Evolutionary conservation across 2,113 vertebrate species (phyloP).

Genomic region (Myocastor coypus): DNA sequence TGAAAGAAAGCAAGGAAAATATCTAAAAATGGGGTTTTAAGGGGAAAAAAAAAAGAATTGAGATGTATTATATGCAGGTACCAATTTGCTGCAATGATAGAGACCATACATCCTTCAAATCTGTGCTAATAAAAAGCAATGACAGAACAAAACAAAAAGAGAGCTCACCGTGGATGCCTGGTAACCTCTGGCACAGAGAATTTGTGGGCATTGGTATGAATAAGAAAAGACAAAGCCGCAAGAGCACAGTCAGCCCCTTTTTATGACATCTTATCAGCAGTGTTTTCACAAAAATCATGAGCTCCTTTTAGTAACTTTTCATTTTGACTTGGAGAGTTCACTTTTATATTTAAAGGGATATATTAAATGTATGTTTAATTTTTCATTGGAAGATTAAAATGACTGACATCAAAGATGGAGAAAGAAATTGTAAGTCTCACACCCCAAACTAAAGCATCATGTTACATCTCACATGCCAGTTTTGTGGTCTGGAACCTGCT

Average conservation of each 20-base stretch:
- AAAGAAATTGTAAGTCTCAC: neutral
- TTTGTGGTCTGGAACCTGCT: neutral
- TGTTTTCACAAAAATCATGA: neutral
- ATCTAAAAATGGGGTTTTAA: neutral
- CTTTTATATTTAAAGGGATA: neutral
- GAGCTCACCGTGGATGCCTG: neutral
- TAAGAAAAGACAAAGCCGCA: slow-evolving; percentile 25
- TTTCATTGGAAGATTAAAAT: slow-evolving; percentile 1
- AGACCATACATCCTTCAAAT: neutral
- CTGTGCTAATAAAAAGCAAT: neutral
- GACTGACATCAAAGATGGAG: neutral
- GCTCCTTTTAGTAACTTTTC: slow-evolving; percentile 3
- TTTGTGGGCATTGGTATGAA: neutral
- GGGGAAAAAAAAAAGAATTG: neutral
- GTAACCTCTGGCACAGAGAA: neutral
- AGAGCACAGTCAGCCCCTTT: neutral
- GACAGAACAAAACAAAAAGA: neutral
- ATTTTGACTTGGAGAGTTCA: neutral
- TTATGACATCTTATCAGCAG: neutral
- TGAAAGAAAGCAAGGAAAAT: neutral
- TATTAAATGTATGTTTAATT: neutral
- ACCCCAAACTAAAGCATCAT: neutral
- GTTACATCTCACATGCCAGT: neutral
- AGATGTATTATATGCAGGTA: neutral
- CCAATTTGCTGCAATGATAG: neutral